phyloP scores from a whole-genome alignment of 2,797 vertebrate species.

The Otolemur crassicaudatus region DNA sequence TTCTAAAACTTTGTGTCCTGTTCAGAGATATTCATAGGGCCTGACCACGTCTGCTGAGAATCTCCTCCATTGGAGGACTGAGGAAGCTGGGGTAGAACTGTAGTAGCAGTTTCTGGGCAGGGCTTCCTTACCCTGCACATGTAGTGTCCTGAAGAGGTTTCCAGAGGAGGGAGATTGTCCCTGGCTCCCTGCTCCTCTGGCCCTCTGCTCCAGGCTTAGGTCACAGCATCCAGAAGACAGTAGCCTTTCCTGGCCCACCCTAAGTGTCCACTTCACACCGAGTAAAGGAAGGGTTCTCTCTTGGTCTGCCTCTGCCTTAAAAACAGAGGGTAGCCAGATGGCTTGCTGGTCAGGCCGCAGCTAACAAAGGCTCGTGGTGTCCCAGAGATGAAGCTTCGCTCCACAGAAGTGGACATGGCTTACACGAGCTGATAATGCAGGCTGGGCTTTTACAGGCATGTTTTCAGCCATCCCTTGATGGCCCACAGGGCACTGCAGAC shows the following conservation, averaged over 20 bases:
- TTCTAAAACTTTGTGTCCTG: rapidly evolving
- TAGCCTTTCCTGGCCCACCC: background rate
- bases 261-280: rapidly evolving
- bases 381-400: rapidly evolving
- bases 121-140: background rate
- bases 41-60: background rate
- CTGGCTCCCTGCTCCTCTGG: background rate
- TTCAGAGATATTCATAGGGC: background rate
- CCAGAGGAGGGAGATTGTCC: background rate
- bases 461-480: too few species aligned
- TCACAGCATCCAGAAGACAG: background rate
- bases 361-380: too few species aligned
- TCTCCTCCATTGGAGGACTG: rapidly evolving
- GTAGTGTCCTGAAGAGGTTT: background rate
- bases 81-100: background rate
- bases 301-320: background rate
- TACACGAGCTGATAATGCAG: rapidly evolving
- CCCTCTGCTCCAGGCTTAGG: background rate
- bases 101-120: background rate
- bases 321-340: background rate
- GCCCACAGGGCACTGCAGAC: rapidly evolving
- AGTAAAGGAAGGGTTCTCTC: background rate
- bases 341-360: background rate
- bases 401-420: too few species aligned
- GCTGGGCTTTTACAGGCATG: background rate